Percentiles rank a stretch among this genome's conserved stretches.
phyloP scores from a whole-genome alignment of 1,140 invertebrate species.

The Drosophila oshimai region DNA sequence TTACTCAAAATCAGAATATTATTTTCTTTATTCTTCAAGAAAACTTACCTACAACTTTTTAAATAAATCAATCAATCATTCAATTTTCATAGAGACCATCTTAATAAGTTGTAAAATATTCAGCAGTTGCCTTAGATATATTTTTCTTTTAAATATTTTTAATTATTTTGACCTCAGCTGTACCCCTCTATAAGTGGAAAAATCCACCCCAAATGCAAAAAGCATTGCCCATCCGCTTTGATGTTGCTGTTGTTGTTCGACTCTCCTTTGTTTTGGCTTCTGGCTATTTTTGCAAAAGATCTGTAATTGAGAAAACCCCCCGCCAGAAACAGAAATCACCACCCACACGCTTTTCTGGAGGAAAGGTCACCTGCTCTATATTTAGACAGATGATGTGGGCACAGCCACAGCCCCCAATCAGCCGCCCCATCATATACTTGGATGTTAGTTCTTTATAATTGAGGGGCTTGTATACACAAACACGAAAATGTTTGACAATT shows the following conservation, averaged over 20 bases:
- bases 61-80: too few relatives aligned
- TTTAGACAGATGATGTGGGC: conserved; percentile 57
- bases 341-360: conserved; percentile 35
- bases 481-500: conserved; percentile 59
- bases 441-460: conserved; percentile 68
- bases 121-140: too few relatives aligned
- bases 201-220: conserved; percentile 18
- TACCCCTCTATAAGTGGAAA: neutral
- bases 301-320: conserved; percentile 56
- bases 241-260: conserved; percentile 24
- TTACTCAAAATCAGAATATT: too few relatives aligned
- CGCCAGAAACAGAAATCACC: conserved; percentile 6
- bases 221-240: conserved; percentile 45
- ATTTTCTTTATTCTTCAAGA: too few relatives aligned
- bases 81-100: too few relatives aligned
- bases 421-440: conserved; percentile 25
- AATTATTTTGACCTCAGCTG: neutral
- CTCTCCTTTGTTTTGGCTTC: conserved; percentile 14
- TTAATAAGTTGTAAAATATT: neutral
- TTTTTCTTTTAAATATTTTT: neutral
- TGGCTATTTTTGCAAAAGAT: conserved; percentile 67
- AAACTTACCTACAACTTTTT: too few relatives aligned
- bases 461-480: conserved; percentile 30
- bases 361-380: conserved; percentile 68
- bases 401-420: conserved; percentile 39